Conservation (phyloP, 2,888 invertebrate species). For the Brachypterus glaber region DNA sequence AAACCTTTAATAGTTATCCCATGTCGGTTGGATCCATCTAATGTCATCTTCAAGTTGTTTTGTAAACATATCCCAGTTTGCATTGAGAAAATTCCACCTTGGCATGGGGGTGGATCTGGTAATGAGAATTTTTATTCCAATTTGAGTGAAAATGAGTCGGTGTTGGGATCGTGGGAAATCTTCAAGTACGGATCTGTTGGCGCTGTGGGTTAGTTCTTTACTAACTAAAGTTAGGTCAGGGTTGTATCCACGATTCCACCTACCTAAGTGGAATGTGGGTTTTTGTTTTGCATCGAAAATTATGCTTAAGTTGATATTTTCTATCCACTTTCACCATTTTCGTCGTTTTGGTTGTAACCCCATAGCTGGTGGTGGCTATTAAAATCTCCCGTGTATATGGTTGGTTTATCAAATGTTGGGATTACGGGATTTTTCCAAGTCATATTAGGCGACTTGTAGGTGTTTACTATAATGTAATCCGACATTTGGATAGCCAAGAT, state of each 20-base stretch:
- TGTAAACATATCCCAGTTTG: too few species aligned
- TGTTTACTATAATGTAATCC: neutral
- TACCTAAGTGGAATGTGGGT: conserved; percentile 2
- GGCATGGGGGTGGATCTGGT: neutral
- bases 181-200: neutral
- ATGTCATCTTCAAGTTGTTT: conserved; percentile 4
- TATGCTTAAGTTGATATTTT: neutral
- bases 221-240: conserved; percentile 3
- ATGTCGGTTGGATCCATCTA: neutral
- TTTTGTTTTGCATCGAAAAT: conserved; percentile 5
- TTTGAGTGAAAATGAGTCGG: conserved; percentile 1
- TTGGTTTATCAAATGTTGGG: too few species aligned
- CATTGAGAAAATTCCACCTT: too few species aligned
- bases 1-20: conserved; percentile 3
- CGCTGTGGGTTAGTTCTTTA: neutral
- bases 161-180: conserved; percentile 5
- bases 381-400: too few species aligned
- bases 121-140: conserved; percentile 2
- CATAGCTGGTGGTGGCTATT: too few species aligned
- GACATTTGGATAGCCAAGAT: neutral
- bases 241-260: conserved; percentile 4
- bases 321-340: neutral
- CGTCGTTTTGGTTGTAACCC: too few species aligned
- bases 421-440: too few species aligned
- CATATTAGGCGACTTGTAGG: neutral